Evolutionary conservation across 2,113 vertebrate genomes (phyloP).

Genomic region (Notechis scutatus): DNA sequence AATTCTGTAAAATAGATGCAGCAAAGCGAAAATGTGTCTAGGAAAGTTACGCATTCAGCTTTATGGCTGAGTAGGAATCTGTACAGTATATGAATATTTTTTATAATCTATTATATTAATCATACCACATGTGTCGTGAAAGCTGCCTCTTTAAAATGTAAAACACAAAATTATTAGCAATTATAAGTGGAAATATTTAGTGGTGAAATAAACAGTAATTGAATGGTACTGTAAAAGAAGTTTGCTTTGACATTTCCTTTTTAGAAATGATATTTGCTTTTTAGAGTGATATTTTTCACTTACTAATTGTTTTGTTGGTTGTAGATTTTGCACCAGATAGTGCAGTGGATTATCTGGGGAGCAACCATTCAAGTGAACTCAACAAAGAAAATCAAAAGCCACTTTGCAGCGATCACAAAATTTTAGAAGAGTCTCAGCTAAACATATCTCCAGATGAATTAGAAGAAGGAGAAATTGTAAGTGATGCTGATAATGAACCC

Average conservation of each 20-base stretch:
- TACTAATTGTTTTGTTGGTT: conserved; percentile 44
- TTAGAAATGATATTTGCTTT: no score
- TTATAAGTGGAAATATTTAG: conserved; percentile 4
- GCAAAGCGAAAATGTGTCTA: no score
- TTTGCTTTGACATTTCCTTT: conserved; percentile 8
- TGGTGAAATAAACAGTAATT: conserved; percentile 7
- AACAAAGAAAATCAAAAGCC: conserved; percentile 95
- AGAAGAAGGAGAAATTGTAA: conserved; percentile 92
- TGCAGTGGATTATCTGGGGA: conserved; percentile 52
- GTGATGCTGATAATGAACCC: conserved; percentile 71
- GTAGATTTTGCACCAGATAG: conserved; percentile 62
- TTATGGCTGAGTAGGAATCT: not conserved
- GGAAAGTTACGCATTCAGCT: not conserved
- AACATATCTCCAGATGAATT: conserved; percentile 74
- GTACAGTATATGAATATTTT: not conserved
- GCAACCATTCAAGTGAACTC: conserved; percentile 73
- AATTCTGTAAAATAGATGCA: not conserved
- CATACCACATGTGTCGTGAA: not conserved
- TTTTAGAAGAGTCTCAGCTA: conserved; percentile 47
- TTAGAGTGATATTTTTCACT: conserved; percentile 14
- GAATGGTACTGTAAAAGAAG: conserved; percentile 6
- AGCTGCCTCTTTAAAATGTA: not conserved
- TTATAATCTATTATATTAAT: not conserved
- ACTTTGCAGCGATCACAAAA: conserved; percentile 60
- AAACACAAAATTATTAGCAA: not conserved